These are phyloP conservation scores for Odontocolon sp. DNA, from an alignment of 2,888 invertebrate genomes.

Conservation along the genomic window DNA sequence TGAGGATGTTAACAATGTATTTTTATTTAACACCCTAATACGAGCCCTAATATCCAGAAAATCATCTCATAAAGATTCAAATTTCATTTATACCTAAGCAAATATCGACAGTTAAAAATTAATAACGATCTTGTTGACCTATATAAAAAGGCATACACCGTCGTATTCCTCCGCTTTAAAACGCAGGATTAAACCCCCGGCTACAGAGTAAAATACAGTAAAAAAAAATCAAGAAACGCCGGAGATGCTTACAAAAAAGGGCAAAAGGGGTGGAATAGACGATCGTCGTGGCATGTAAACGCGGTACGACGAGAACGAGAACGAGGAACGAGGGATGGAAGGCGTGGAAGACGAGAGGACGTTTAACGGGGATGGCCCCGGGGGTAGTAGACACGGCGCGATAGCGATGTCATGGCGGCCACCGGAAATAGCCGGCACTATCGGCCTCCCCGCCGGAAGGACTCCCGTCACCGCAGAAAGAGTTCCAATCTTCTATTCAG, in stretches of 20 bases:
- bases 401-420: conserved; percentile 79
- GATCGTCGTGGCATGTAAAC: conserved; percentile 29
- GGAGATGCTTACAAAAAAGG: background rate
- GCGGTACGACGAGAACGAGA: conserved; percentile 4
- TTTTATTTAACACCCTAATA: no score
- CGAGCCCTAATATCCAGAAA: no score
- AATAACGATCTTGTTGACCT: no score
- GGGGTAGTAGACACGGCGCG: conserved; percentile 65
- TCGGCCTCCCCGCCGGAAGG: conserved; percentile 79
- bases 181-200: background rate
- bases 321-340: conserved; percentile 36
- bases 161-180: background rate
- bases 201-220: background rate
- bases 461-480: conserved; percentile 78
- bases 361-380: conserved; percentile 55
- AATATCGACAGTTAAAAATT: no score
- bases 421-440: conserved; percentile 81
- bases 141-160: no score
- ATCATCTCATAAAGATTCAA: no score
- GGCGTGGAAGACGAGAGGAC: conserved; percentile 34
- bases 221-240: background rate
- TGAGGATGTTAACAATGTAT: no score
- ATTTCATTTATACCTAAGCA: no score
- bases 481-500: conserved; percentile 81
- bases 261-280: background rate